Evolutionary conservation across 2,888 invertebrate genomes (phyloP).

Genomic region (Epirrhoe tristata): DNA sequence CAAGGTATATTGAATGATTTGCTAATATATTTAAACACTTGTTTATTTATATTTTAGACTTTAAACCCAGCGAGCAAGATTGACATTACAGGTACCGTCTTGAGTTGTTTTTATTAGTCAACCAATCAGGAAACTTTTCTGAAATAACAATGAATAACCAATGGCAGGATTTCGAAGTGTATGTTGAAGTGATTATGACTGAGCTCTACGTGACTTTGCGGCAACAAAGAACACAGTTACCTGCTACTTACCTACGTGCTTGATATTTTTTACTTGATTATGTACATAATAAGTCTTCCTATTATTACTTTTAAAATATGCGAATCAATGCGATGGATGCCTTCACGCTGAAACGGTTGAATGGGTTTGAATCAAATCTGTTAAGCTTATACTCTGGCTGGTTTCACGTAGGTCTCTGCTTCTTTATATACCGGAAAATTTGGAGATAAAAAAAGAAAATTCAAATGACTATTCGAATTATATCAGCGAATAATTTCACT

Average conservation of each 20-base stretch:
- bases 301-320: too few species aligned
- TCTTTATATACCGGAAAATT: too few species aligned
- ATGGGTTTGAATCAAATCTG: too few species aligned
- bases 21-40: neutral
- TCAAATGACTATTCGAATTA: too few species aligned
- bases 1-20: neutral
- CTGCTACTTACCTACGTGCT: neutral
- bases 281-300: too few species aligned
- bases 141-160: conserved; percentile 31
- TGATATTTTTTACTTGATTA: too few species aligned
- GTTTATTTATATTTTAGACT: neutral
- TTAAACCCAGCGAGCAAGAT: neutral
- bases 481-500: too few species aligned
- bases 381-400: too few species aligned
- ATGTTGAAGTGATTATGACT: neutral
- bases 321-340: too few species aligned
- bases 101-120: conserved; percentile 15
- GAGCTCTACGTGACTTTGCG: conserved; percentile 26
- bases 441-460: too few species aligned
- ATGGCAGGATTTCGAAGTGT: conserved; percentile 9
- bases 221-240: conserved; percentile 4
- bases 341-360: too few species aligned
- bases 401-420: too few species aligned
- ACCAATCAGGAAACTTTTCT: conserved; percentile 28
- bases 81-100: neutral